Evolutionary conservation across 2,113 vertebrate species (phyloP).

Genomic region (Elgaria multicarinata): DNA sequence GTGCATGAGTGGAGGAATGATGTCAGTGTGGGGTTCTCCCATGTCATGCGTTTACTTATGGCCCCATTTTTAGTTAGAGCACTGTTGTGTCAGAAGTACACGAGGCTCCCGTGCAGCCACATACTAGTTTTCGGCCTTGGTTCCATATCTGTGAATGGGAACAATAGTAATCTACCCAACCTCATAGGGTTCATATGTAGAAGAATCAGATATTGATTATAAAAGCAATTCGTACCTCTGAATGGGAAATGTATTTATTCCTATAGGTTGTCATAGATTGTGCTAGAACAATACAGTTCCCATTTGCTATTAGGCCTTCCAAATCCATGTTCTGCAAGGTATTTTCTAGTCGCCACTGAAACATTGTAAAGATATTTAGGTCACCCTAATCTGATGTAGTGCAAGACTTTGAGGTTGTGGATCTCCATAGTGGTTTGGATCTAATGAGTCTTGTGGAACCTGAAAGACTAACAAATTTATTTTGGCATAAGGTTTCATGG

Average conservation of each 20-base stretch:
- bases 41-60: neutral
- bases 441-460: neutral
- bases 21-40: neutral
- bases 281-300: neutral
- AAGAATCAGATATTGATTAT: neutral
- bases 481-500: too few species aligned
- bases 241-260: too few species aligned
- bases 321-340: neutral
- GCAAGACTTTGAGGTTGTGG: neutral
- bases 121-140: neutral
- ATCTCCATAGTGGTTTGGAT: neutral
- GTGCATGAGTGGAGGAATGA: neutral
- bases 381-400: neutral
- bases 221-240: too few species aligned
- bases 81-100: neutral
- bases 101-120: neutral
- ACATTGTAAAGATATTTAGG: neutral
- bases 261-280: neutral
- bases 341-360: neutral
- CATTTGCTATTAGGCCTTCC: neutral
- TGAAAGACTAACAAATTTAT: too few species aligned
- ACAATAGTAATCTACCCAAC: neutral
- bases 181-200: neutral
- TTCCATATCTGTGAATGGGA: neutral
- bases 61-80: neutral